phyloP scores from a whole-genome alignment of 2,797 vertebrate species.

The Anas flavirostris region DNA sequence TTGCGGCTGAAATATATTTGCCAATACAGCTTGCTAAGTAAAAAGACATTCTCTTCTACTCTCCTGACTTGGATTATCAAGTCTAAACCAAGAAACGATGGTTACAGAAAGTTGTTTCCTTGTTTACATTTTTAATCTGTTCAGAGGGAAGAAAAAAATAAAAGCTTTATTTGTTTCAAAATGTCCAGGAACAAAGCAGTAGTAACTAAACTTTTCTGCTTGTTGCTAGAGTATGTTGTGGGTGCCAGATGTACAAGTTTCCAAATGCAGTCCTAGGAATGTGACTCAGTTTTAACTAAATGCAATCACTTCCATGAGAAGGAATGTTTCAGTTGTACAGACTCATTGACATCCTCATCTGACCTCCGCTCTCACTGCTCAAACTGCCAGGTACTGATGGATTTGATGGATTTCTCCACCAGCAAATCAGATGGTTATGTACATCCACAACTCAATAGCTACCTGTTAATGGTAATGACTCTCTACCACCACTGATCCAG shows the following conservation, averaged over 20 bases:
- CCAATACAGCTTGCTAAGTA: not conserved
- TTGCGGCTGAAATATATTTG: not conserved
- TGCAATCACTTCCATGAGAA: not conserved
- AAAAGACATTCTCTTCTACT: not conserved
- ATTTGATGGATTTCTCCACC: not conserved
- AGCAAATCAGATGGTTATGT: not conserved
- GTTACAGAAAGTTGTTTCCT: fast-evolving
- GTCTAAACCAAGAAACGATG: not conserved
- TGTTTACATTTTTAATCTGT: not conserved
- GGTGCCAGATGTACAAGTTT: slow-evolving; percentile 42
- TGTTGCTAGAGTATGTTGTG: not conserved
- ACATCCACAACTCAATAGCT: not conserved
- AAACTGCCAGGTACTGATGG: not conserved
- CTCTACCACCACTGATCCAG: not conserved
- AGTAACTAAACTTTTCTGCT: slow-evolving; percentile 22
- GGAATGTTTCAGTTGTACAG: not conserved
- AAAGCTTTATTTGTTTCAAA: slow-evolving; percentile 26
- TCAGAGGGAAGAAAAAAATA: not conserved
- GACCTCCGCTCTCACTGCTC: not conserved
- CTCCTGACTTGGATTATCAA: not conserved
- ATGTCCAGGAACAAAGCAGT: slow-evolving; percentile 33
- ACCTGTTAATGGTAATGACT: not conserved
- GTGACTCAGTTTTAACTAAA: not conserved
- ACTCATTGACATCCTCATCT: not conserved
- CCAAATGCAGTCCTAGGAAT: slow-evolving; percentile 1